These are phyloP conservation scores for Epizoanthus rinbou DNA, from an alignment of 92 coral and sea anemone species.

Conservation along the genomic window DNA sequence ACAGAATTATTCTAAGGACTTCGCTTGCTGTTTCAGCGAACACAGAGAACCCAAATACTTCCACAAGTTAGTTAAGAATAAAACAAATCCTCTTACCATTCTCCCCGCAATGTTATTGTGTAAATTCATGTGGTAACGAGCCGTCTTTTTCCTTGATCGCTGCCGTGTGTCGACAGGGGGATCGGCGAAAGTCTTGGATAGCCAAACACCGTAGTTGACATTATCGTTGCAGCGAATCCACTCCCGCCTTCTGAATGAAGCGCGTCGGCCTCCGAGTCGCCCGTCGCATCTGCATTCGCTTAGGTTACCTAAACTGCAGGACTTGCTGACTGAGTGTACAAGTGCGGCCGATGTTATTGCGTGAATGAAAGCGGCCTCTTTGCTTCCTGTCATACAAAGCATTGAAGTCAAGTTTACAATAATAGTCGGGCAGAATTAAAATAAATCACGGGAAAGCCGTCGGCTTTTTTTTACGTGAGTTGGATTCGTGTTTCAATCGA, in stretches of 20 bases:
- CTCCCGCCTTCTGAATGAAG: constrained; percentile 63
- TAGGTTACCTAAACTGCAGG: constrained; percentile 90
- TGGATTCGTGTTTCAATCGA: neutral
- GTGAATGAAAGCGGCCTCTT: constrained; percentile 94
- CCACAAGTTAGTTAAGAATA: neutral
- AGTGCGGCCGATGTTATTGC: constrained; percentile 98
- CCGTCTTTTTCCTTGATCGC: constrained; percentile 58
- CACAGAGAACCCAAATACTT: neutral
- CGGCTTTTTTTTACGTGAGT: neutral
- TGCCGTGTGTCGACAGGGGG: constrained; percentile 45
- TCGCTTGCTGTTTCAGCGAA: neutral
- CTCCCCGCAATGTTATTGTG: constrained; percentile 96
- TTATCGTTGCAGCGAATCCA: constrained; percentile 83
- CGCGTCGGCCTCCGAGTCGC: constrained; percentile 36
- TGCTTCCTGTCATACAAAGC: constrained; percentile 77
- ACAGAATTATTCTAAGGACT: too few species aligned
- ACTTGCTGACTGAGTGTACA: constrained; percentile 91
- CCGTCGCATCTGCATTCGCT: constrained; percentile 81
- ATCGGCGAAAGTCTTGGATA: constrained; percentile 89
- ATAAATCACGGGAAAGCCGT: neutral
- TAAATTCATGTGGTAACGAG: constrained; percentile 74
- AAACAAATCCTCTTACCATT: constrained; percentile 57
- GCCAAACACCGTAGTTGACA: constrained; percentile 76
- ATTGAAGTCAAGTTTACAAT: neutral
- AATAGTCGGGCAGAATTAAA: neutral